Evolutionary conservation across 1,140 invertebrate species (phyloP).

Genomic region (Zaprionus tsacasi): DNA sequence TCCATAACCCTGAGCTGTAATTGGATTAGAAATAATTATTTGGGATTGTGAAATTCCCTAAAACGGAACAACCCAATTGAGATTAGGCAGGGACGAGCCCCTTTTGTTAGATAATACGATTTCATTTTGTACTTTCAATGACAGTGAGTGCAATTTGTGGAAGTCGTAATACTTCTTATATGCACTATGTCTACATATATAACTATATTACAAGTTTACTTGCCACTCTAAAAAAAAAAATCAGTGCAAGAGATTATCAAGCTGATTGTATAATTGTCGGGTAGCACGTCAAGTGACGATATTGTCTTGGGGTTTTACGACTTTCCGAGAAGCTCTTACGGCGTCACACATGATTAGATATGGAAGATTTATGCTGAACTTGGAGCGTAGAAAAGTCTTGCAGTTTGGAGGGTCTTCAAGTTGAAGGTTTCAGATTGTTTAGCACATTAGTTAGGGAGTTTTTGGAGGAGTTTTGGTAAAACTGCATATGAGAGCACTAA

Average conservation of each 20-base stretch:
- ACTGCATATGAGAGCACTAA: neutral
- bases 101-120: neutral
- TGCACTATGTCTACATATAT: neutral
- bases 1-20: slow-evolving; percentile 84
- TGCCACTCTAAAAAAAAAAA: neutral
- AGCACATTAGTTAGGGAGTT: no score
- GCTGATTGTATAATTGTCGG: neutral
- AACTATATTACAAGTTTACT: neutral
- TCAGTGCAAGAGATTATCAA: neutral
- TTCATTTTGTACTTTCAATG: neutral
- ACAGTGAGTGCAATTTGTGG: neutral
- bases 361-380: slow-evolving; percentile 26
- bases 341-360: slow-evolving; percentile 13
- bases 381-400: neutral
- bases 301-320: neutral
- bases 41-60: neutral
- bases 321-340: neutral
- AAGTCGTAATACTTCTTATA: slow-evolving; percentile 1
- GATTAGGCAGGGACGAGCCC: slow-evolving; percentile 7
- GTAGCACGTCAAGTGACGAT: neutral
- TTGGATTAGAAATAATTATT: neutral
- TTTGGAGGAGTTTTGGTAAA: no score
- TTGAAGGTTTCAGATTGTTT: slow-evolving; percentile 19
- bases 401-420: neutral
- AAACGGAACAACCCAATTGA: neutral